Evolutionary conservation across 1,140 invertebrate genomes (phyloP).

Genomic region (Araneus ventricosus): DNA sequence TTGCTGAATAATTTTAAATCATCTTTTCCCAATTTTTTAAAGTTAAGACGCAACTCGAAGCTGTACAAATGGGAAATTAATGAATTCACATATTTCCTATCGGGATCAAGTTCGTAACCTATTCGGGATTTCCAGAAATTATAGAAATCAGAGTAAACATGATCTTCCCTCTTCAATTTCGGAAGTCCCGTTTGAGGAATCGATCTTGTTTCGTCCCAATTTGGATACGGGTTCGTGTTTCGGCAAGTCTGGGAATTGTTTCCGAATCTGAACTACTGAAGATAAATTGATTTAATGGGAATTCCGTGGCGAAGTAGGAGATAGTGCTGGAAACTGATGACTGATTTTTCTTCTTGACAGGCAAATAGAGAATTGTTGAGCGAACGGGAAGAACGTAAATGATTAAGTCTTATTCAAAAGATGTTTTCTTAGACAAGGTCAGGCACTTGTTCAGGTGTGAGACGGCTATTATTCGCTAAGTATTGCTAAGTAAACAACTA

Average conservation of each 20-base stretch:
- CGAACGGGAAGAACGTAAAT: neutral
- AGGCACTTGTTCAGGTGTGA: too few species aligned
- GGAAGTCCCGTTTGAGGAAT: neutral
- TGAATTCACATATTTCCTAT: neutral
- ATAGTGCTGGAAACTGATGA: neutral
- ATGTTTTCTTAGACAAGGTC: neutral
- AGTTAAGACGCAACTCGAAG: too few species aligned
- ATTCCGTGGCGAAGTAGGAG: neutral
- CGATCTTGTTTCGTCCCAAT: neutral
- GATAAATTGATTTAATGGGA: neutral
- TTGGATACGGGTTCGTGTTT: constrained; percentile 8
- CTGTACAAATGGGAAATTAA: neutral
- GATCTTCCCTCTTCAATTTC: neutral
- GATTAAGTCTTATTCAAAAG: neutral
- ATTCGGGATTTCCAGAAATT: neutral
- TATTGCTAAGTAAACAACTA: too few species aligned
- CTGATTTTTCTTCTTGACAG: neutral
- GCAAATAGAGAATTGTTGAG: neutral
- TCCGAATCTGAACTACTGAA: neutral
- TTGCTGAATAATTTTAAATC: too few species aligned
- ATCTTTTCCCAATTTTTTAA: too few species aligned
- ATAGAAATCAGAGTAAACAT: neutral
- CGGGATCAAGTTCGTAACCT: neutral
- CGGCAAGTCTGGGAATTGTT: neutral
- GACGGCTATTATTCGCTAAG: too few species aligned